A percentile compares a stretch with the other conserved stretches of the same genome.
phyloP scores from a whole-genome alignment of 1,140 invertebrate species.

The Lucilia sericata region DNA sequence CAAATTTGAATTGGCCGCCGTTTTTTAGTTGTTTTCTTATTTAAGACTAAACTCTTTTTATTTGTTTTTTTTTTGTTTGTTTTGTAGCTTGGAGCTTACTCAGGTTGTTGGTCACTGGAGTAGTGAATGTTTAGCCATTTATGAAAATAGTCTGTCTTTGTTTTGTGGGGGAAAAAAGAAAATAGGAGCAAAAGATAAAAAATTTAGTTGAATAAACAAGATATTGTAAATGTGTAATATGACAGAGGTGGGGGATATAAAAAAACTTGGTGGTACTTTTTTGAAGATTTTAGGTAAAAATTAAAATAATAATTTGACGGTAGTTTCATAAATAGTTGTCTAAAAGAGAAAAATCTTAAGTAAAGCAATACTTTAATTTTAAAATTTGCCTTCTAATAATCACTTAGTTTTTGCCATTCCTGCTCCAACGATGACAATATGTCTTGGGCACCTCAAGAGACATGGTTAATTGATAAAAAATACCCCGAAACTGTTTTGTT shows the following conservation, averaged over 20 bases:
- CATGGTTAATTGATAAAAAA: slow-evolving; percentile 16
- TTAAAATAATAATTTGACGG: no score
- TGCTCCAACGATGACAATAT: background rate
- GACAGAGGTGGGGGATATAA: background rate
- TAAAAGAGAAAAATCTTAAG: no score
- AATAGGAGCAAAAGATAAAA: background rate
- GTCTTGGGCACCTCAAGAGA: slow-evolving; percentile 20
- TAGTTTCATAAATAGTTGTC: no score
- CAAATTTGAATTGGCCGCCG: slow-evolving; percentile 43
- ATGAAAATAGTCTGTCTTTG: slow-evolving; percentile 19
- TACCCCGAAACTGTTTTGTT: background rate
- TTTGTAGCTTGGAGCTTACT: slow-evolving; percentile 26
- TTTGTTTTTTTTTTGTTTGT: background rate
- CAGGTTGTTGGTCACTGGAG: slow-evolving; percentile 43
- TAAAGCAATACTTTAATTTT: background rate
- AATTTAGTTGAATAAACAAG: background rate
- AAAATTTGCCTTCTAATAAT: background rate
- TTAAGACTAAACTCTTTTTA: slow-evolving; percentile 5
- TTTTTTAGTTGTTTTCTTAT: slow-evolving; percentile 17
- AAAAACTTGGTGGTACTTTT: background rate
- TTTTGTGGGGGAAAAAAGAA: background rate
- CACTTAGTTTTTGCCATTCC: background rate
- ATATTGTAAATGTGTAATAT: background rate
- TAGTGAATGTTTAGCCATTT: slow-evolving; percentile 37
- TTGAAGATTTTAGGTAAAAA: no score